These are phyloP conservation scores for Cranoglanis bouderius DNA, from an alignment of 2,113 vertebrate genomes.

Conservation along the genomic window DNA sequence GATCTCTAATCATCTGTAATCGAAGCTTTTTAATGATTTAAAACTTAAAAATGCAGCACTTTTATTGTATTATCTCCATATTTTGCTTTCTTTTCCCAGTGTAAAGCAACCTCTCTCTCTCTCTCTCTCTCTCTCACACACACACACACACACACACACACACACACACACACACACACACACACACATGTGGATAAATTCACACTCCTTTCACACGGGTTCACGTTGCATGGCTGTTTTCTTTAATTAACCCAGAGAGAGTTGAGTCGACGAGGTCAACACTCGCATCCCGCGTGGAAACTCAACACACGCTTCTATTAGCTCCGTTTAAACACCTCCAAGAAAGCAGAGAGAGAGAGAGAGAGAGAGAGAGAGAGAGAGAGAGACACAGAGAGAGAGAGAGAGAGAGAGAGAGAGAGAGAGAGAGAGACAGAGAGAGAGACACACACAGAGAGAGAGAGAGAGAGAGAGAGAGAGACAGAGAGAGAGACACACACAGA, in stretches of 20 bases:
- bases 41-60: background rate
- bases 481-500: background rate
- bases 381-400: background rate
- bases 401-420: background rate
- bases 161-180: slow-evolving; percentile 26
- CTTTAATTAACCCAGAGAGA: slow-evolving; percentile 82
- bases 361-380: background rate
- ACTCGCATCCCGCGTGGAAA: slow-evolving; percentile 66
- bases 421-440: background rate
- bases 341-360: slow-evolving; percentile 16
- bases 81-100: background rate
- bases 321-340: slow-evolving; percentile 58
- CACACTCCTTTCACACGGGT: slow-evolving; percentile 71
- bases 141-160: slow-evolving; percentile 20
- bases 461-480: background rate
- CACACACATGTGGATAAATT: slow-evolving; percentile 41
- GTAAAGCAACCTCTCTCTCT: background rate
- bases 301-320: slow-evolving; percentile 67
- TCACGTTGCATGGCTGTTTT: slow-evolving; percentile 74
- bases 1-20: background rate
- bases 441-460: background rate
- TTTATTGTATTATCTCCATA: background rate
- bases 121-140: background rate
- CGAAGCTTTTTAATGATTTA: background rate
- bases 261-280: slow-evolving; percentile 76